phyloP scores from a whole-genome alignment of 1,140 invertebrate species.

The Microplitis mediator region DNA sequence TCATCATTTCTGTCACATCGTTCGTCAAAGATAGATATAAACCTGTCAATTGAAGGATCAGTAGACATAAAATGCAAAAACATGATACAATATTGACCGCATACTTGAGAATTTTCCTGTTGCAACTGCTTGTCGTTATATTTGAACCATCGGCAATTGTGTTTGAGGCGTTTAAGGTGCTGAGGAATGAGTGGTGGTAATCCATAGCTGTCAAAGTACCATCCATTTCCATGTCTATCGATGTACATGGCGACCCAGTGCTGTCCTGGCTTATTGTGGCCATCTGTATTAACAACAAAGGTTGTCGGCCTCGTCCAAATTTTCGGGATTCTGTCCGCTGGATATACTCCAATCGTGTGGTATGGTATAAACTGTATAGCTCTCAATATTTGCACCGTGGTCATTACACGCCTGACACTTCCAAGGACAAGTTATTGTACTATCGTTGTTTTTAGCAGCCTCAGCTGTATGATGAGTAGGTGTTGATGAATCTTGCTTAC shows the following conservation, averaged over 20 bases:
- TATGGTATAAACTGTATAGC: neutral
- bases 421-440: neutral
- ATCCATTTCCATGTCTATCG: no score
- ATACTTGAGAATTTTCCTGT: no score
- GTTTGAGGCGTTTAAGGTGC: no score
- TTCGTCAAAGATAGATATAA: no score
- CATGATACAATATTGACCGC: no score
- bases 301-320: neutral
- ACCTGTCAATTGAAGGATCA: no score
- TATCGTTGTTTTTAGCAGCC: neutral
- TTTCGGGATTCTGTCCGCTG: neutral
- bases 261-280: slow-evolving; percentile 13
- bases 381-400: neutral
- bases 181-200: no score
- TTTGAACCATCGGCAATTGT: no score
- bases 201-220: no score
- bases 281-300: neutral
- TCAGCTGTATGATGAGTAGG: neutral
- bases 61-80: no score
- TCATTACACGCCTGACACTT: neutral
- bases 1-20: no score
- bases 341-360: neutral
- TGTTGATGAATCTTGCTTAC: neutral
- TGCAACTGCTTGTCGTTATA: no score
- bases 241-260: slow-evolving; percentile 29